Base-by-base conservation (phyloP, 1,140 invertebrate genomes). In the Pemphigus obesinymphae region DNA sequence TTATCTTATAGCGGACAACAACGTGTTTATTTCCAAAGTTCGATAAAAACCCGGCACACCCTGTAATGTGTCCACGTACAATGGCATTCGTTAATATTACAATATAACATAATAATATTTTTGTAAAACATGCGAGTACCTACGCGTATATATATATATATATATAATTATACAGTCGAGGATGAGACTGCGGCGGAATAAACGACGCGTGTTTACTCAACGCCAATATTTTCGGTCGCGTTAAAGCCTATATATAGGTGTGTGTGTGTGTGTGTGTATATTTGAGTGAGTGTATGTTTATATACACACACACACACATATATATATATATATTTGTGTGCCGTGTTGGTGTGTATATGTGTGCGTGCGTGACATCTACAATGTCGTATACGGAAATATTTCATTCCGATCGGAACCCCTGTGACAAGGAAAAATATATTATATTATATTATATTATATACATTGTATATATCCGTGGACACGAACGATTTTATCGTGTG, bases 401-500 rank as follows among this genome's bases (percentile, higher is more conserved):
- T 72, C 23, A 17, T 29, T 72, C 17, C 26, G 68, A 48, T 72
- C 68, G 17, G 26, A 72, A 48, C 13, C 40, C n/a, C 26, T 15
- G 10, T 40, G 34, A 78, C 53, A 7, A 43, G 34, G 53, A 78
- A 78, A 72, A 78, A 61, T 58, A 58, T 37, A 10, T 50, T 78
- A 58, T 78, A 4, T n/a, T n/a, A n/a, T n/a, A n/a, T n/a, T n/a
- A n/a, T n/a, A n/a, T n/a, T n/a, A n/a, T n/a, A n/a, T n/a, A n/a
- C n/a, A n/a, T n/a, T n/a, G n/a, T n/a, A n/a, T n/a, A n/a, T n/a
- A n/a, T n/a, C 50, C 13, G 20, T 6, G 11, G 34, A 37, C 53
- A 40, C 17, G 29, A 58, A 78, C 53, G 75, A 29, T 78, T 58
- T 61, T 78, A 76, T 55, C 34, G 72, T 50, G 72, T 13, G 29